Percentiles rank a stretch among this genome's conserved stretches.
These are phyloP conservation scores for Plemyria rubiginata DNA, from an alignment of 2,888 invertebrate genomes.

Conservation along the genomic window DNA sequence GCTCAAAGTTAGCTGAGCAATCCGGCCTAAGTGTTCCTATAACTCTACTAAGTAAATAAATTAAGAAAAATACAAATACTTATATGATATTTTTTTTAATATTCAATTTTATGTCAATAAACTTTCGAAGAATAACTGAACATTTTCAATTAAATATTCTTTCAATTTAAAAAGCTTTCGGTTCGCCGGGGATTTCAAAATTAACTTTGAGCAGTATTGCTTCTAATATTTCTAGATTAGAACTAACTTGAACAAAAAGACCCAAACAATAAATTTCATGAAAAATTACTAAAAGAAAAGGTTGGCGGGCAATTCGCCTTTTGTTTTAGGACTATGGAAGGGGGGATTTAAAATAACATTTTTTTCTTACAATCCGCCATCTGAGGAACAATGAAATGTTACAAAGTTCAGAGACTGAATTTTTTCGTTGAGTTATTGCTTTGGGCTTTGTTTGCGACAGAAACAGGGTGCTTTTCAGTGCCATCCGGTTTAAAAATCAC, in stretches of 20 bases:
- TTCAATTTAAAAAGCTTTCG: no score
- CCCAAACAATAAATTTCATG: slow-evolving; percentile 3
- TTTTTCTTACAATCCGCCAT: slow-evolving; percentile 44
- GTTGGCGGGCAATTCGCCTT: slow-evolving; percentile 5
- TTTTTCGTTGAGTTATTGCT: slow-evolving; percentile 27
- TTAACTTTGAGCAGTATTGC: not conserved
- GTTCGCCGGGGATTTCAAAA: no score
- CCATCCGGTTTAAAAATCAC: not conserved
- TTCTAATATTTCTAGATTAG: not conserved
- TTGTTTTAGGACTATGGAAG: slow-evolving; percentile 10
- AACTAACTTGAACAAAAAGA: not conserved
- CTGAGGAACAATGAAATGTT: slow-evolving; percentile 44
- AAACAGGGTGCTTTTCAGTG: slow-evolving; percentile 12
- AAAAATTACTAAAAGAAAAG: slow-evolving; percentile 14
- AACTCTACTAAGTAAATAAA: no score
- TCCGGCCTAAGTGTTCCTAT: no score
- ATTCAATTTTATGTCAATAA: no score
- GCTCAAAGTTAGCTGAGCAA: no score
- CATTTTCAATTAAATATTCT: no score
- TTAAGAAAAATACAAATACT: no score
- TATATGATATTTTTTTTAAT: no score
- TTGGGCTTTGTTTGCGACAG: slow-evolving; percentile 6
- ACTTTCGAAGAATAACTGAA: no score
- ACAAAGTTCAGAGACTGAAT: slow-evolving; percentile 38
- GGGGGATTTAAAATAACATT: slow-evolving; percentile 34